phyloP scores from a whole-genome alignment of 2,888 invertebrate genomes.

The Brachyopa scutellaris region DNA sequence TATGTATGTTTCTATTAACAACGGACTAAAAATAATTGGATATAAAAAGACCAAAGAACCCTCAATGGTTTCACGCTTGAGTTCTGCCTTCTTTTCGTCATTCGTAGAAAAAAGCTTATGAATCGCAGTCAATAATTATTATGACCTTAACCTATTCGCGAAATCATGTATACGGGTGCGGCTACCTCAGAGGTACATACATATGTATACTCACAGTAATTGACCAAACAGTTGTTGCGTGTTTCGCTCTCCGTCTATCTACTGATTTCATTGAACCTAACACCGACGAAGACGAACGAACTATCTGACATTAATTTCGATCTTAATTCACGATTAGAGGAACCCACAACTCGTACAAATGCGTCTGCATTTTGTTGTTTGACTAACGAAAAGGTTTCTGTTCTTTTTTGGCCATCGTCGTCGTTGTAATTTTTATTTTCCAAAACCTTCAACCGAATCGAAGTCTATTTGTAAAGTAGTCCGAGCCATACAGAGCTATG shows the following conservation, averaged over 20 bases:
- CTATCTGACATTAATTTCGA: slow-evolving; percentile 53
- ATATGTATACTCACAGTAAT: background rate
- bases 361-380: slow-evolving; percentile 63
- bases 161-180: too few relatives aligned
- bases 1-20: too few relatives aligned
- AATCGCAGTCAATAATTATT: slow-evolving; percentile 16
- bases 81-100: slow-evolving; percentile 7
- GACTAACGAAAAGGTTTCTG: slow-evolving; percentile 38
- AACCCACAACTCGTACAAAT: slow-evolving; percentile 56
- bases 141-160: slow-evolving; percentile 60
- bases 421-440: slow-evolving; percentile 42
- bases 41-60: too few relatives aligned
- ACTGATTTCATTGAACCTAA: slow-evolving; percentile 62
- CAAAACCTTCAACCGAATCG: slow-evolving; percentile 70
- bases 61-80: background rate
- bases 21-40: too few relatives aligned
- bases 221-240: slow-evolving; percentile 37
- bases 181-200: too few relatives aligned
- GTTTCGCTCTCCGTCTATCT: slow-evolving; percentile 34
- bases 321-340: slow-evolving; percentile 55
- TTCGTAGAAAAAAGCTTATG: background rate
- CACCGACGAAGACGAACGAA: slow-evolving; percentile 25
- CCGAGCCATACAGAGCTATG: slow-evolving; percentile 48
- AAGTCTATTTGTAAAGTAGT: slow-evolving; percentile 72
- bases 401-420: slow-evolving; percentile 4